Evolutionary conservation across 2,888 invertebrate genomes (phyloP).

Genomic region (Rhagonycha fulva): DNA sequence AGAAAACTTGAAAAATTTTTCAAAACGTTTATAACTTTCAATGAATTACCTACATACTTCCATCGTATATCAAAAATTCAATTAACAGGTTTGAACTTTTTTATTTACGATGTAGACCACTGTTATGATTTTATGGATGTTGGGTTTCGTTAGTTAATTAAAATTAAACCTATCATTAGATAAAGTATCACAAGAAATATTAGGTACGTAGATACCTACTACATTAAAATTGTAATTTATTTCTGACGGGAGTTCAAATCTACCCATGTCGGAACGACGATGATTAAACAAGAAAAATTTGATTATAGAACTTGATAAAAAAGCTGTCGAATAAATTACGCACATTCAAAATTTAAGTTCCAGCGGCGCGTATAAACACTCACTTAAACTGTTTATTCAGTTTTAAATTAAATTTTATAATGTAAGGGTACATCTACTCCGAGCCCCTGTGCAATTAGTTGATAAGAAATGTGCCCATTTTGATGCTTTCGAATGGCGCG

Average conservation of each 20-base stretch:
- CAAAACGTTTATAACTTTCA: slow-evolving; percentile 8
- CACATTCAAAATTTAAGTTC: slow-evolving; percentile 11
- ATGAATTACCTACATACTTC: slow-evolving; percentile 17
- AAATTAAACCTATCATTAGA: slow-evolving; percentile 1
- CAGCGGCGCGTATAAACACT: slow-evolving; percentile 16
- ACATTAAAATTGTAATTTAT: neutral
- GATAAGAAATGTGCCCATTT: slow-evolving; percentile 31
- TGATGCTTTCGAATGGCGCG: slow-evolving; percentile 22
- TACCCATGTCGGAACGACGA: neutral
- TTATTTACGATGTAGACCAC: slow-evolving; percentile 21
- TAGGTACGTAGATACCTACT: neutral
- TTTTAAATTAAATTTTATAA: slow-evolving; percentile 25
- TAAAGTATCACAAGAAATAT: neutral
- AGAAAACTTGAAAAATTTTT: slow-evolving; percentile 20
- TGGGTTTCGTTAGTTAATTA: slow-evolving; percentile 14
- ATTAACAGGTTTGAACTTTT: slow-evolving; percentile 12
- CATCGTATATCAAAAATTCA: slow-evolving; percentile 23
- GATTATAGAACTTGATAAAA: neutral
- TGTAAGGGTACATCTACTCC: slow-evolving; percentile 6
- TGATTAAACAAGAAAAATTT: neutral
- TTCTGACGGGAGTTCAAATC: neutral
- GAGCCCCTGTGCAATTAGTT: slow-evolving; percentile 30
- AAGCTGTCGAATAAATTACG: neutral
- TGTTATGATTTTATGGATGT: slow-evolving; percentile 13
- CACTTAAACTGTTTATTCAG: slow-evolving; percentile 18